Base-by-base conservation (phyloP, 1,140 invertebrate genomes). In the Microplitis demolitor region DNA sequence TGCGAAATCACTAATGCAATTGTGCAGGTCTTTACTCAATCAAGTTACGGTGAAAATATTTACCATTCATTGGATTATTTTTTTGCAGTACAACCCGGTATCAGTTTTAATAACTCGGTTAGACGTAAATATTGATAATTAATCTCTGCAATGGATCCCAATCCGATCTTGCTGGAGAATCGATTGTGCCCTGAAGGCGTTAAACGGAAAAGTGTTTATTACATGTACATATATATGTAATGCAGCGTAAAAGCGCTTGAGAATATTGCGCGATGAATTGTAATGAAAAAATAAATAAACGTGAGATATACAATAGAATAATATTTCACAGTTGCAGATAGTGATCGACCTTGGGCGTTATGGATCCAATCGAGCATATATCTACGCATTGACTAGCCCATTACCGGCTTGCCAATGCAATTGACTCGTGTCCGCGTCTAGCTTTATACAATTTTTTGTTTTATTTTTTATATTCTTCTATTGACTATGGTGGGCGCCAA, bases 311-410 rank as follows among this genome's bases (percentile, higher is more conserved):
- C 78, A 79, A 80, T 81, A 45, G 78, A 70, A 79, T 76, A 78
- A 79, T 80, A 77, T 81, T 81, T 81, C 78, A 78, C 79, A 77
- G 79, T 76, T 77, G 73, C 74, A 71, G 76, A 79, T 81, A 78
- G 69, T 63, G 71, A 68, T 68, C 69, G 75, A 74, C 75, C 75
- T 76, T 73, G 66, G 61, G 39, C 53, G 53, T 31, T 60, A 50
- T 73, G 66, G 69, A 69, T 72, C 56, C 63, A 71, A 75, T 72
- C 69, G 64, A 58, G 53, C 39, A 58, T 58, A 58, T 58, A 58
- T 31, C 16, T 11, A 58, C 24, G 24, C 16, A 58, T 24, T 58
- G 16, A 31, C 14, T 58, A 24, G 56, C 16, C 56, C 56, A 53
- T 69, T 69, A 35, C 51, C 11, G 56, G 37, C 39, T 31, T n/a